phyloP scores from a whole-genome alignment of 2,888 invertebrate species.

The Uloborus plumipes region DNA sequence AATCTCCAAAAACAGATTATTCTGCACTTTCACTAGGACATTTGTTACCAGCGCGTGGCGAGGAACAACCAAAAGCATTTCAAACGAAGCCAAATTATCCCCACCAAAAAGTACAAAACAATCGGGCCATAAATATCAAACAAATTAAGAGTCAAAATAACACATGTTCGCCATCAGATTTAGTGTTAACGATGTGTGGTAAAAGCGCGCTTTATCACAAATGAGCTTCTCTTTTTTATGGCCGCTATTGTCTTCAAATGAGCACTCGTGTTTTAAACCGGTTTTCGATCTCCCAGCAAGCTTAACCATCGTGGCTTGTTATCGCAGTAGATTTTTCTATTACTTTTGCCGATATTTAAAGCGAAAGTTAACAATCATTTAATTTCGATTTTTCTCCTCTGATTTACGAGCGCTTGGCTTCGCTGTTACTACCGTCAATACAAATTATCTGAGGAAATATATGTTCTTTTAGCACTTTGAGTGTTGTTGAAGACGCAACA shows the following conservation, averaged over 20 bases:
- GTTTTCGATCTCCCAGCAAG: conserved; percentile 16
- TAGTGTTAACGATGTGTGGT: conserved; percentile 26
- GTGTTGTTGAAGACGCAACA: too few relatives aligned
- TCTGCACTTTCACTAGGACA: too few relatives aligned
- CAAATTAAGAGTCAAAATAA: conserved; percentile 17
- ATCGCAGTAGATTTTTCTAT: too few relatives aligned
- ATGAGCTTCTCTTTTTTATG: conserved; percentile 12
- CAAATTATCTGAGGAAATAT: too few relatives aligned
- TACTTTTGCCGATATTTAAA: not conserved
- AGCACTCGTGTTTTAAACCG: conserved; percentile 25
- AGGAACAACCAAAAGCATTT: too few relatives aligned
- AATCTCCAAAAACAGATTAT: too few relatives aligned
- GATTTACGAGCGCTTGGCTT: too few relatives aligned
- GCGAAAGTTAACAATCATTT: not conserved
- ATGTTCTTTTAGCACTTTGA: too few relatives aligned
- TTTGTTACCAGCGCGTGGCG: too few relatives aligned
- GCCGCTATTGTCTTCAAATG: conserved; percentile 5
- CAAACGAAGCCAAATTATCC: too few relatives aligned
- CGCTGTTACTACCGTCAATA: too few relatives aligned
- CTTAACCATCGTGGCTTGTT: too few relatives aligned
- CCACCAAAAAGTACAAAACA: conserved; percentile 15
- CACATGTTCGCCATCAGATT: conserved; percentile 27
- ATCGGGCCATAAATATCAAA: conserved; percentile 53
- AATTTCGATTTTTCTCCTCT: not conserved
- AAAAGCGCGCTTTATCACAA: conserved; percentile 2